Base-by-base conservation (phyloP, 2,888 invertebrate species). In the Ommatoiulus sabulosus region DNA sequence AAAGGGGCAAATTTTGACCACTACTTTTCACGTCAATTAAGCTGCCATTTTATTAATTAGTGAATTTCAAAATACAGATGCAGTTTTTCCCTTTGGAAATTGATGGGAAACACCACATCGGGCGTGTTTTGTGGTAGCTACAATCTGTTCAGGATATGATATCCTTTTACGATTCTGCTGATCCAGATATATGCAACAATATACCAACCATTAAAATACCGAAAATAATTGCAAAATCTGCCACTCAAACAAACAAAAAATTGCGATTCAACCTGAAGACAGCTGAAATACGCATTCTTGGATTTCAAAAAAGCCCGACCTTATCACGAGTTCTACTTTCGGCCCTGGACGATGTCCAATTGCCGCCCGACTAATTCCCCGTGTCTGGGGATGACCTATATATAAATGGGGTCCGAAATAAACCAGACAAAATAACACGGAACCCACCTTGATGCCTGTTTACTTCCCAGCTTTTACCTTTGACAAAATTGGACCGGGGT, bases 361-460 rank as follows among this genome's bases (percentile, higher is more conserved):
- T 57, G 57, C 57, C 57, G 3, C 57, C 17, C 57, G 10, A 57
- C 4, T 57, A 57, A 57, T 57, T 57, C 57, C 57, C 57, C 57
- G 57, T 57, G 57, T 57, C 17, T 57, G 57, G 57, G 57, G 57
- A 57, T 57, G 57, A 57, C 57, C 57, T 57, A 57, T 57, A 57
- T 57, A 57, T 57, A 57, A 57, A 57, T 12, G 57, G 57, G 57
- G 57, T 57, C 57, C 57, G 57, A 57, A 57, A 57, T 57, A 57
- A 57, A 57, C 57, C 57, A 57, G 57, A 57, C 57, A 57, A 57
- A 57, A 57, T 57, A 57, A 57, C 57, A 57, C 12, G 0, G 57
- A 57, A 57, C 57, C 57, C 57, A 57, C 57, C 57, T 57, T 57
- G 57, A 57, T 57, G 57, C 15, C 12, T 57, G 57, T 57, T 57